Percentiles rank a stretch among this genome's conserved stretches.
phyloP scores from a whole-genome alignment of 64 coral and sea anemone species.

The Pocillopora verrucosa region DNA sequence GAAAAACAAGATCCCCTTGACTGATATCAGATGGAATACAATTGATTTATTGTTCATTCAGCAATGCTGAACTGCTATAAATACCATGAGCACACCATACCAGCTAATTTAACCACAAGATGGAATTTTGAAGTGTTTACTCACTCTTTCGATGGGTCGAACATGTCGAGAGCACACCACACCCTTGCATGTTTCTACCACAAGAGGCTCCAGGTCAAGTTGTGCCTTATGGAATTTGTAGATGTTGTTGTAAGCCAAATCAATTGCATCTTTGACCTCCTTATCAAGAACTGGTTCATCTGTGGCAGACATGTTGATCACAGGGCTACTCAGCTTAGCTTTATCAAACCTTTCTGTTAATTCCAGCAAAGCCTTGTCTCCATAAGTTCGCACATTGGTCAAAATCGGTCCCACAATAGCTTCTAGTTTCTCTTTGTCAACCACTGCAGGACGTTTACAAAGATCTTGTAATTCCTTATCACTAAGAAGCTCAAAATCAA shows the following conservation, averaged over 20 bases:
- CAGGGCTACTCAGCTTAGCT: constrained; percentile 29
- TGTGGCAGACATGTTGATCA: constrained; percentile 3
- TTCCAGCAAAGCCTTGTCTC: constrained; percentile 48
- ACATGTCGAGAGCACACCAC: constrained; percentile 61
- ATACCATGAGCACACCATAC: neutral
- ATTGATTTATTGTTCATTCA: no score
- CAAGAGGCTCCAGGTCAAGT: constrained; percentile 36
- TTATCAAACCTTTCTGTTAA: constrained; percentile 71
- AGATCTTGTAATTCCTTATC: constrained; percentile 28
- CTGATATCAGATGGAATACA: no score
- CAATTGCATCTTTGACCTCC: constrained; percentile 33
- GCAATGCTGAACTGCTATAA: neutral
- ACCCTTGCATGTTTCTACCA: constrained; percentile 52
- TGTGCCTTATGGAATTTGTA: constrained; percentile 60
- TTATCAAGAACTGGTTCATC: neutral
- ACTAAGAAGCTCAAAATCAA: constrained; percentile 17
- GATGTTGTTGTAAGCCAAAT: constrained; percentile 60
- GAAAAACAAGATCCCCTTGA: no score
- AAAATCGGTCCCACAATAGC: constrained; percentile 54
- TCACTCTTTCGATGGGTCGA: constrained; percentile 51
- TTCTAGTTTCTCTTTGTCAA: constrained; percentile 49
- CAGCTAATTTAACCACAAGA: neutral
- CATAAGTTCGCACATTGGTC: constrained; percentile 12
- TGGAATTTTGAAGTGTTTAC: neutral
- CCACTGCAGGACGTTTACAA: constrained; percentile 45